These are phyloP conservation scores for Microcebus ravelobensis DNA, from an alignment of 2,113 vertebrate genomes.

Conservation along the genomic window DNA sequence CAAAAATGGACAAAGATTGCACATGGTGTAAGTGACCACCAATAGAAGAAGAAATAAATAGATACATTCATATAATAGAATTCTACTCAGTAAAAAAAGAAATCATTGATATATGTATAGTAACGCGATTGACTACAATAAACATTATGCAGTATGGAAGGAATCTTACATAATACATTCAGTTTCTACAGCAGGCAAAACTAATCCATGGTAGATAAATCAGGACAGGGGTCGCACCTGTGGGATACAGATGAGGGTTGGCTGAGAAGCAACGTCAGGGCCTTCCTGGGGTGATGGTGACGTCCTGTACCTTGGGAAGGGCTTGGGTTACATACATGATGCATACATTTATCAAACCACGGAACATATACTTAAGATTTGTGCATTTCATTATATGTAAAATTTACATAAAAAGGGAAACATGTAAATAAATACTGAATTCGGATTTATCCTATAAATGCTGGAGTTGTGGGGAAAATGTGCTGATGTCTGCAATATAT, in stretches of 20 bases:
- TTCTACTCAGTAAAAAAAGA: neutral
- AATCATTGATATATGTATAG: neutral
- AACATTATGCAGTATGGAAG: accelerated
- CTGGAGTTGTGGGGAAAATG: neutral
- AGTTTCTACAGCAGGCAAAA: neutral
- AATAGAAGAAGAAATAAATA: neutral
- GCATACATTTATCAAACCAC: neutral
- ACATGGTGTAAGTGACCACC: neutral
- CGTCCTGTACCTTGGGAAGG: neutral
- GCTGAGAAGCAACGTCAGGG: neutral
- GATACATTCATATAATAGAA: neutral
- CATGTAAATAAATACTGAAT: no score
- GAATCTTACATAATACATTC: accelerated
- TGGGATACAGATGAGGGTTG: no score
- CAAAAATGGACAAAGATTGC: neutral
- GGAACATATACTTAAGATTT: neutral
- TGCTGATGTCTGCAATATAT: neutral
- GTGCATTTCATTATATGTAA: neutral
- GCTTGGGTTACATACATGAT: neutral
- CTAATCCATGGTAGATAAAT: no score
- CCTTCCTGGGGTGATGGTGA: neutral
- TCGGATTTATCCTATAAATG: neutral
- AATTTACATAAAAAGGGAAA: neutral
- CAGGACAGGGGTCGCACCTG: accelerated
- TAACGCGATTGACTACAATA: no score